Conservation (phyloP, 2,113 vertebrate genomes). For the Chloropsis hardwickii region DNA sequence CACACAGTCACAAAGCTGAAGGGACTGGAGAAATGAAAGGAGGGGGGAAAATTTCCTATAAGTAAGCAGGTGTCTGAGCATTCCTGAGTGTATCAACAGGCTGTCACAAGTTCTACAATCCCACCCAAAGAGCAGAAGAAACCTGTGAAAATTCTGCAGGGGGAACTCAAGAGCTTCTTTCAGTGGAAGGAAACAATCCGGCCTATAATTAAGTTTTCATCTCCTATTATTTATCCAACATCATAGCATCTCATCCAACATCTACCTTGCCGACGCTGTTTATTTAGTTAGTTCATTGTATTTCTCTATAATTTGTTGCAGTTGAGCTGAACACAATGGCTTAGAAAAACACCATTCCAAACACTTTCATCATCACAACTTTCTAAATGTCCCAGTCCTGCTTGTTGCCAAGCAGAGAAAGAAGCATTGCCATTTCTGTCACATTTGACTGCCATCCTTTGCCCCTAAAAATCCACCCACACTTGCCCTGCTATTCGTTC, state of each 20-base stretch:
- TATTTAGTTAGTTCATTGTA: slow-evolving; percentile 66
- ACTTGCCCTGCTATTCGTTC: not conserved
- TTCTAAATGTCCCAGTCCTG: slow-evolving; percentile 49
- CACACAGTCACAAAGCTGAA: not conserved
- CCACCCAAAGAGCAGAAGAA: not conserved
- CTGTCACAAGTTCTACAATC: not conserved
- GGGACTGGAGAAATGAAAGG: not conserved
- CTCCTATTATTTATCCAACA: slow-evolving; percentile 56
- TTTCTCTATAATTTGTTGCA: slow-evolving; percentile 61
- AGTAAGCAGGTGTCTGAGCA: not conserved
- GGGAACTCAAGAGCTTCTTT: slow-evolving; percentile 53
- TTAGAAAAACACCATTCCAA: slow-evolving; percentile 65
- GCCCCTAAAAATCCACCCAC: not conserved
- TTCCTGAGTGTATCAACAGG: not conserved
- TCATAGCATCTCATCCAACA: slow-evolving; percentile 43
- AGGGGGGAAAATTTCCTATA: not conserved
- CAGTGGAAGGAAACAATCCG: slow-evolving; percentile 17
- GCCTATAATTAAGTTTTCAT: slow-evolving; percentile 65
- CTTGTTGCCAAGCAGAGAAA: slow-evolving; percentile 22
- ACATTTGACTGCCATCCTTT: slow-evolving; percentile 7
- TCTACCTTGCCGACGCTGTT: slow-evolving; percentile 61
- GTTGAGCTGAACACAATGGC: slow-evolving; percentile 38
- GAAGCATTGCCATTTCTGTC: slow-evolving; percentile 5
- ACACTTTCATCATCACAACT: slow-evolving; percentile 63
- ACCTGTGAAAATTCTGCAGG: slow-evolving; percentile 44